Percentiles rank a stretch among this genome's conserved stretches.
Conservation (phyloP, 2,113 vertebrate genomes). For the Anhinga anhinga region DNA sequence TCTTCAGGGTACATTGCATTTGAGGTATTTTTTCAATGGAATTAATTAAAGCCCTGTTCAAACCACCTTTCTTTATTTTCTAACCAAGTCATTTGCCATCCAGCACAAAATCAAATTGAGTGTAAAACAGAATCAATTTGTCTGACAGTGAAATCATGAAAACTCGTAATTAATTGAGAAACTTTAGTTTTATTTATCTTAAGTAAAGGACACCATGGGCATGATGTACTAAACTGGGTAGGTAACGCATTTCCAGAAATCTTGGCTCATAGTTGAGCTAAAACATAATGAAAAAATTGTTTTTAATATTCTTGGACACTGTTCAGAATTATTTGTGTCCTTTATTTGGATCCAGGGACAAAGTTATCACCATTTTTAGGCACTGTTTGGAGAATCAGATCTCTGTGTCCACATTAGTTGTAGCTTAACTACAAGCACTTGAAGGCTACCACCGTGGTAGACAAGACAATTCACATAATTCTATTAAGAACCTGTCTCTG, state of each 20-base stretch:
- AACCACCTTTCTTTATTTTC: slow-evolving; percentile 33
- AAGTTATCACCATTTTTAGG: background rate
- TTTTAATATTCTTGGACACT: background rate
- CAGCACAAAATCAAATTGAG: slow-evolving; percentile 55
- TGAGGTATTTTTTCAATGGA: slow-evolving; percentile 57
- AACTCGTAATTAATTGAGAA: slow-evolving; percentile 9
- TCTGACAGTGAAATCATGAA: slow-evolving; percentile 36
- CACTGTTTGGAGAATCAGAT: background rate
- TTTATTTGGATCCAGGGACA: background rate
- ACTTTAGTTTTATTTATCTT: slow-evolving; percentile 24
- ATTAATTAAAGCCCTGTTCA: slow-evolving; percentile 61
- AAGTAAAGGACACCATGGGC: background rate
- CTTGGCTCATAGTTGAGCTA: background rate
- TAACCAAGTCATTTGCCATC: slow-evolving; percentile 22
- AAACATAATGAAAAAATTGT: background rate
- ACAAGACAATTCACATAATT: background rate
- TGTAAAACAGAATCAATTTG: slow-evolving; percentile 57
- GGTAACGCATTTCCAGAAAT: background rate
- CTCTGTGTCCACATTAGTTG: background rate
- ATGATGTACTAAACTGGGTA: background rate
- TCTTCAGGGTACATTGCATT: slow-evolving; percentile 36
- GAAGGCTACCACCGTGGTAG: background rate
- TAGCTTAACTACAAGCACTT: background rate
- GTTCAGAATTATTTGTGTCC: background rate
- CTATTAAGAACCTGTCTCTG: background rate